Evolutionary conservation across 1,140 invertebrate genomes (phyloP), one percentile per base, ranked within the genome.

Genomic region (Drosophila sproati): DNA sequence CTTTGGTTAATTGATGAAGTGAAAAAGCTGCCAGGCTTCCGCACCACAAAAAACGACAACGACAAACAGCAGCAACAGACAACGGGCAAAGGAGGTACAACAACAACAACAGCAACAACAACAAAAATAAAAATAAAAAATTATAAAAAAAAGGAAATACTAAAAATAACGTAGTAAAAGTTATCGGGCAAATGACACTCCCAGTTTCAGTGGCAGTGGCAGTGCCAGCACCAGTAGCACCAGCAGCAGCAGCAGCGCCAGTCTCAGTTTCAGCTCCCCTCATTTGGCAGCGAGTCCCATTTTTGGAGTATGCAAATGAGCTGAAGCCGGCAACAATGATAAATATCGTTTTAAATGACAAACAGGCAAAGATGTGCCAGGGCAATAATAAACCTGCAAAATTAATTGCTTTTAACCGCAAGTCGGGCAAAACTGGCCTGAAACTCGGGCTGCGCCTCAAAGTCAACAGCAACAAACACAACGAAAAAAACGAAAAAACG

Each of bases 1-100:
- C 80, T 72, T 87, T 82, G 85, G 70, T 88, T 87, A 87, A 87
- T 87, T 87, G 83, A 87, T 89, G 83, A 87, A 87, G 82, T 83
- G 85, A 88, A 88, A 83, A 80, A 66, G 73, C 72, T 74, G 72
- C 57, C 57, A 51, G 50, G 32, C 51, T 56, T 74, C 57, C 56
- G 51, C 72, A 47, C 43, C 52, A 45, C 28, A 51, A 31, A 31
- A 72, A 66, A 54, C 61, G 48, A 57, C 32, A 4, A 35, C 57
- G 20, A 77, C 55, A 54, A 77, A 45, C 31, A 43, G 20, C 20
- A 20, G 20, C 20, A 20, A 20, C 20, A 20, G 1, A 20, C 20
- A 20, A 20, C 20, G 20, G 20, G 20, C 20, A 20, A 20, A 20
- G 20, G 20, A 20, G 20, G 20, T 20, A 31, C 3, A 59, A 51